Conservation (phyloP, 1,140 invertebrate genomes). For the Conus betulinus region DNA sequence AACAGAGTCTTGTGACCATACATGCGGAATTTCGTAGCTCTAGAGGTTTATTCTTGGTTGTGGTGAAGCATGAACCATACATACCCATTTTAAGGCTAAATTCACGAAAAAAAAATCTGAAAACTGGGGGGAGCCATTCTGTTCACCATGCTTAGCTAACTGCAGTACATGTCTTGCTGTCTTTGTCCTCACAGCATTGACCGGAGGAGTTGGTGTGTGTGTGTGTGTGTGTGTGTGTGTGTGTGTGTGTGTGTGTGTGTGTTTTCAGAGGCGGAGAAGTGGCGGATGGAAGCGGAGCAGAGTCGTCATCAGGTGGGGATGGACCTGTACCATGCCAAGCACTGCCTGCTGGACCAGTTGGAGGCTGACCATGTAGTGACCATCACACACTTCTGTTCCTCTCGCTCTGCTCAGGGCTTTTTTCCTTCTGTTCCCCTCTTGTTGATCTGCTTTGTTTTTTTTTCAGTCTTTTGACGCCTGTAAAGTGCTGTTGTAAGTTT, state of each 20-base stretch:
- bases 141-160: too few species aligned
- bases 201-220: not conserved
- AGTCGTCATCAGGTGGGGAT: slow-evolving; percentile 30
- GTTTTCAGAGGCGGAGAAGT: slow-evolving; percentile 24
- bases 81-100: too few species aligned
- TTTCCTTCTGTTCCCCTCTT: not conserved
- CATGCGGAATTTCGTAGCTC: too few species aligned
- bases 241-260: slow-evolving; percentile 32
- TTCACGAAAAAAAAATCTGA: too few species aligned
- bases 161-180: too few species aligned
- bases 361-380: slow-evolving; percentile 73
- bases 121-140: too few species aligned
- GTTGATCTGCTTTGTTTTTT: too few species aligned
- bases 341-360: slow-evolving; percentile 70
- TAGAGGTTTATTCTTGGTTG: too few species aligned
- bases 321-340: slow-evolving; percentile 60
- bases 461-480: too few species aligned
- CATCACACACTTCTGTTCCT: not conserved
- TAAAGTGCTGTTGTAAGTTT: too few species aligned
- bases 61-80: too few species aligned
- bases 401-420: not conserved
- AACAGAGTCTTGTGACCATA: too few species aligned
- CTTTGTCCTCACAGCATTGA: not conserved
- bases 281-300: slow-evolving; percentile 6
- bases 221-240: slow-evolving; percentile 38